Base-by-base conservation (phyloP, 2,113 vertebrate genomes). In the Tyto alba region DNA sequence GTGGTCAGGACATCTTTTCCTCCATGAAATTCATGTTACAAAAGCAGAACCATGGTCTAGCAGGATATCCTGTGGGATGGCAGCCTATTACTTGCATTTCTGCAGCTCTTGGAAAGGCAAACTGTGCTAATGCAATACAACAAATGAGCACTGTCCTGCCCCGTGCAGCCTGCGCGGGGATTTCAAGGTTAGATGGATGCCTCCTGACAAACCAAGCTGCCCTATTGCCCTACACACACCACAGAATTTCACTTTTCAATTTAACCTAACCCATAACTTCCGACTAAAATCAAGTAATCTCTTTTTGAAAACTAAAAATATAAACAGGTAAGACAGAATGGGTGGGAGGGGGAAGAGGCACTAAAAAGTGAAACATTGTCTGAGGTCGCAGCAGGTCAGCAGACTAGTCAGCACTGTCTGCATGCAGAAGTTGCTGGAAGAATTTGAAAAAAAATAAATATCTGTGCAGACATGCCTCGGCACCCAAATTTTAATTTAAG, bases 261-360 rank as follows among this genome's bases (percentile, higher is more conserved):
- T 53, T 63, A 72, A 71, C 21, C 40, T 62, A 82, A 81, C 73
- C 89, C 20, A 38, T 57, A 93, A 82, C 86, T 93, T 90, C 56
- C 16, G 75, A 56, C 52, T 88, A 53, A 85, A 83, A 85, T 56
- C 48, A 90, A 93, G 19, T 40, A 16, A 85, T 57, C 48, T 88
- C 45, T 50, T 93, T 62, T 32, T 40, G 38, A 88, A 95, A 83
- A 43, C 62, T 27, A 75, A 90, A 90, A 48, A 47, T 68, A 91
- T 20, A 77, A 89, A 82, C 62, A 91, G 59, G 63, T 89, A 83
- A 76, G 45, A 47, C 25, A 84, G 62, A 89, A 86, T 0, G 48
- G 90, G 83, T 93, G 69, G 90, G 85, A 95, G 72, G 56, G 41
- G 30, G 48, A 96, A 95, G 90, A 93, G 52, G n/a, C 48, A 77